Percentiles rank a stretch among this genome's conserved stretches.
phyloP scores from a whole-genome alignment of 2,797 vertebrate genomes.

The Basileuterus tristriatus region DNA sequence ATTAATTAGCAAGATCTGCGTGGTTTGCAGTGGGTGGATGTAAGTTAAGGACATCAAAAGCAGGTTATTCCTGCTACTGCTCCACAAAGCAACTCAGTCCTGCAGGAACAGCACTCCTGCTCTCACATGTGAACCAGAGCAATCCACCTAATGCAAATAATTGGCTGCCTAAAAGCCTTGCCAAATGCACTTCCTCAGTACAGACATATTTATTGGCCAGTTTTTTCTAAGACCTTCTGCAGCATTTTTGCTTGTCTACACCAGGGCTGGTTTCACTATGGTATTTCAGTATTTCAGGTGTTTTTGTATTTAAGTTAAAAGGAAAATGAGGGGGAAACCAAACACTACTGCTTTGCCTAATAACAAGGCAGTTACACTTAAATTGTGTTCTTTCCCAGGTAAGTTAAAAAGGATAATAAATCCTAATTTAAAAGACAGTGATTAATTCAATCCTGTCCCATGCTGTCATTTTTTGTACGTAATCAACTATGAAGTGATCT shows the following conservation, averaged over 20 bases:
- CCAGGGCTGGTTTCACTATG: neutral
- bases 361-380: neutral
- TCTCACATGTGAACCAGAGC: neutral
- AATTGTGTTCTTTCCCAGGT: neutral
- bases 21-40: neutral
- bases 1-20: neutral
- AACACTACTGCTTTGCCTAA: neutral
- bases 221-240: neutral
- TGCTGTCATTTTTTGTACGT: neutral
- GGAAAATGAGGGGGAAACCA: neutral
- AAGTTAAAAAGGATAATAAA: neutral
- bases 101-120: neutral
- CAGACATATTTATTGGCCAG: accelerated
- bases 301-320: neutral
- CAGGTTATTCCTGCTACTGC: neutral
- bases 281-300: neutral
- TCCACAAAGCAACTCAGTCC: neutral
- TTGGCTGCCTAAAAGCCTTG: neutral
- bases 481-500: neutral
- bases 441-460: neutral
- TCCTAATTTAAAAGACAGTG: neutral
- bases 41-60: neutral
- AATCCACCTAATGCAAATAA: neutral
- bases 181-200: neutral
- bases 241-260: neutral